Percentiles rank a stretch among this genome's conserved stretches.
phyloP scores from a whole-genome alignment of 2,113 vertebrate species.

The Bambusicola thoracicus region DNA sequence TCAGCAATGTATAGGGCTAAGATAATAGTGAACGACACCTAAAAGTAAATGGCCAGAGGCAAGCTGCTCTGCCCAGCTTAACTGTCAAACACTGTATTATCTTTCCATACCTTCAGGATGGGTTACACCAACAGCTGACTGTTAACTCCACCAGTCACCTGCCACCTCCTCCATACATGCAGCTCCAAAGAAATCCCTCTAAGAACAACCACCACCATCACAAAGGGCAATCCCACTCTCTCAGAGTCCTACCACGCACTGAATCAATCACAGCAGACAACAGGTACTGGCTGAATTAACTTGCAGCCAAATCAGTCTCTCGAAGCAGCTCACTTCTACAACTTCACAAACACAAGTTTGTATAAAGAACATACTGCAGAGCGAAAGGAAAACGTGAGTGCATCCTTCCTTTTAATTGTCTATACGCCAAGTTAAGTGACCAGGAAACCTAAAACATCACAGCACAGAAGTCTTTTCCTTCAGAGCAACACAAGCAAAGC shows the following conservation, averaged over 20 bases:
- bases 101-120: background rate
- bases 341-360: background rate
- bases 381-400: background rate
- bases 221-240: background rate
- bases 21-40: background rate
- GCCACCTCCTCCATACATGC: background rate
- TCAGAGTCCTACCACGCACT: background rate
- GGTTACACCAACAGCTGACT: background rate
- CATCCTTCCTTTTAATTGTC: background rate
- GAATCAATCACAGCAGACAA: background rate
- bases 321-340: background rate
- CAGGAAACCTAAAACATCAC: background rate
- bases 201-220: background rate
- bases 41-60: background rate
- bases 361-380: background rate
- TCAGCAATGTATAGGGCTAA: background rate
- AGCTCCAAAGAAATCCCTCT: background rate
- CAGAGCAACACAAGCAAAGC: rapidly evolving
- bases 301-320: background rate
- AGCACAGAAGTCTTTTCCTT: background rate
- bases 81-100: background rate
- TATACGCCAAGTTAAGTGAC: background rate
- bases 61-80: background rate
- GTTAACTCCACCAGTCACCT: background rate
- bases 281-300: background rate